These are phyloP conservation scores for Cotesia chilonis DNA, from an alignment of 1,140 invertebrate genomes.

Conservation along the genomic window DNA sequence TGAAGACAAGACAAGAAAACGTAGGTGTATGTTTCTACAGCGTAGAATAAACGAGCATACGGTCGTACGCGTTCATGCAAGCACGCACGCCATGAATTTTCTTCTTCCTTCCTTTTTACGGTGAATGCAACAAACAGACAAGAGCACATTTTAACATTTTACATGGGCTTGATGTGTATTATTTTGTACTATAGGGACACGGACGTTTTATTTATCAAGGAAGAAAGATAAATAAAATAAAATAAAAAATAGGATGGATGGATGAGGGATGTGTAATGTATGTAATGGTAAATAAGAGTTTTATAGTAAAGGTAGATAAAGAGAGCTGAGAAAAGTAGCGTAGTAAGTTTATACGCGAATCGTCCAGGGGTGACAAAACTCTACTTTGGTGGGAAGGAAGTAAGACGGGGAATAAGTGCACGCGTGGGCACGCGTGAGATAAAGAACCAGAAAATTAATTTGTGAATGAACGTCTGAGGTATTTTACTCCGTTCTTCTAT, in stretches of 20 bases:
- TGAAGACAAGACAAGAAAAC: slow-evolving; percentile 7
- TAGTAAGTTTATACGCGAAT: neutral
- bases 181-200: slow-evolving; percentile 17
- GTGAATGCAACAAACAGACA: slow-evolving; percentile 34
- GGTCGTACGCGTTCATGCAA: slow-evolving; percentile 40
- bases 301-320: too few relatives aligned
- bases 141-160: slow-evolving; percentile 17
- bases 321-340: too few relatives aligned
- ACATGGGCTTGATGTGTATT: too few relatives aligned
- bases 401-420: slow-evolving; percentile 14
- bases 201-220: slow-evolving; percentile 2
- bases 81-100: slow-evolving; percentile 38
- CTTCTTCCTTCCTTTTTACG: slow-evolving; percentile 5
- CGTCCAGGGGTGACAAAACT: slow-evolving; percentile 19
- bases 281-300: neutral
- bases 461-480: slow-evolving; percentile 4
- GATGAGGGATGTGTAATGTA: neutral
- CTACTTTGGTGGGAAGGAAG: neutral
- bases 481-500: neutral
- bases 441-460: slow-evolving; percentile 10
- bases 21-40: slow-evolving; percentile 31
- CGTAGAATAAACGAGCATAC: slow-evolving; percentile 37
- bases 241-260: neutral
- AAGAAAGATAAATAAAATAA: slow-evolving; percentile 6
- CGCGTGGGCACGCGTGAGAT: slow-evolving; percentile 5